Percentiles rank a stretch among this genome's conserved stretches.
Conservation (phyloP, 1,140 invertebrate species). For the Drosophila pallidifrons region DNA sequence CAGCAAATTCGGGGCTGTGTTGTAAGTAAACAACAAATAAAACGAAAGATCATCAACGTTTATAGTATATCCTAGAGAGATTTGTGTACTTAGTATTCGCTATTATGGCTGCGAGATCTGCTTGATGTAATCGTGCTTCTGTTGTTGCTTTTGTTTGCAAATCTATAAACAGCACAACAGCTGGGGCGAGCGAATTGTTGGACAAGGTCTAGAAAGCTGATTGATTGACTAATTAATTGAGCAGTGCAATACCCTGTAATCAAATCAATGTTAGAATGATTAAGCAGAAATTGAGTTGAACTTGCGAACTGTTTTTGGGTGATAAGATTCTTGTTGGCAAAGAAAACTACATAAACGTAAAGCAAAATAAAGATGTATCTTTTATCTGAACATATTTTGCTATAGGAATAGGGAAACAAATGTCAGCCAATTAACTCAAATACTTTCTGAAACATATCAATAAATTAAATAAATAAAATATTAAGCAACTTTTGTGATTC, state of each 20-base stretch:
- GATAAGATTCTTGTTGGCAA: no score
- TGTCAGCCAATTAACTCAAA: no score
- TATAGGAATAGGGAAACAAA: no score
- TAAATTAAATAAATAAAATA: no score
- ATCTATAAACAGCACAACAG: constrained; percentile 8
- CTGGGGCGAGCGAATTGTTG: constrained; percentile 11
- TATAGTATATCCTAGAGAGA: constrained; percentile 26
- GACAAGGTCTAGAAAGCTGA: constrained; percentile 15
- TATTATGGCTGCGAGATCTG: constrained; percentile 7
- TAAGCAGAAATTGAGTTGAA: no score
- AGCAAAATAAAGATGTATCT: no score
- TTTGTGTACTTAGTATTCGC: constrained; percentile 28
- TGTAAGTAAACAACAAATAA: constrained; percentile 41
- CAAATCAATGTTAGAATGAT: background rate
- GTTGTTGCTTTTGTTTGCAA: background rate
- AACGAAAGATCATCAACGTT: constrained; percentile 22
- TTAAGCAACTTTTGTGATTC: no score
- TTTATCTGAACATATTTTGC: no score
- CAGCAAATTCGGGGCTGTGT: constrained; percentile 35
- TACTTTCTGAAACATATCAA: no score
- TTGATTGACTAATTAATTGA: background rate
- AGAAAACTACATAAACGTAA: no score
- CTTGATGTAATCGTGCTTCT: constrained; percentile 13
- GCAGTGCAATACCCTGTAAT: constrained; percentile 2
- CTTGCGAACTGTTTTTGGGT: no score